A percentile compares a stretch with the other conserved stretches of the same genome.
Evolutionary conservation across 2,797 vertebrate species (phyloP).

Genomic region (Malacoctenus gilli): DNA sequence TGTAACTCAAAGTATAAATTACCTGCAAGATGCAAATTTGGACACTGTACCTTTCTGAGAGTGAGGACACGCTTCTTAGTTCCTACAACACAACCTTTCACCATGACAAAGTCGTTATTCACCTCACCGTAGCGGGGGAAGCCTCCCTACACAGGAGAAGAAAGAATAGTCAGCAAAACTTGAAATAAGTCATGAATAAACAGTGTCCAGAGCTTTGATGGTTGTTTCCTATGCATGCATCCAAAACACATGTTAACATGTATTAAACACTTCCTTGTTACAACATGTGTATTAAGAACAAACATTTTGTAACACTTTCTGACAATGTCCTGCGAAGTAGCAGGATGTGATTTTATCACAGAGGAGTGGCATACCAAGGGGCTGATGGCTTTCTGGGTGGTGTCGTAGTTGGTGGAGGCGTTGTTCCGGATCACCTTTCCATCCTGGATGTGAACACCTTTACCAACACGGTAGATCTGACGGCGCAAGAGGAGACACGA

Average conservation of each 20-base stretch:
- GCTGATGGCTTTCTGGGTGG: slow-evolving; percentile 88
- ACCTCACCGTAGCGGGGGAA: slow-evolving; percentile 92
- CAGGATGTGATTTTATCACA: too few relatives aligned
- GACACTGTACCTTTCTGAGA: slow-evolving; percentile 87
- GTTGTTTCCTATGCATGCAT: too few relatives aligned
- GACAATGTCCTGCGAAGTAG: too few relatives aligned
- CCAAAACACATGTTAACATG: too few relatives aligned
- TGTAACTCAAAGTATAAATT: too few relatives aligned
- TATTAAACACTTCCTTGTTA: too few relatives aligned
- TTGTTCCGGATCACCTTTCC: slow-evolving; percentile 91
- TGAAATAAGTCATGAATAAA: background rate
- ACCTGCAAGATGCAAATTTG: too few relatives aligned
- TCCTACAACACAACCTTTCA: slow-evolving; percentile 93
- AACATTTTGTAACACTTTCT: too few relatives aligned
- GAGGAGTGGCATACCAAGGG: slow-evolving; percentile 82
- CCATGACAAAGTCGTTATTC: slow-evolving; percentile 92
- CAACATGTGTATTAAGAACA: too few relatives aligned
- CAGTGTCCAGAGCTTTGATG: background rate
- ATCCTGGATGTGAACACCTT: slow-evolving; percentile 85
- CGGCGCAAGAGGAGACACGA: slow-evolving; percentile 10
- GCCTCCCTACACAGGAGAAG: slow-evolving; percentile 81
- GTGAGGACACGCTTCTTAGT: slow-evolving; percentile 91
- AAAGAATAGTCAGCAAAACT: background rate
- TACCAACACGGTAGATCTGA: slow-evolving; percentile 91
- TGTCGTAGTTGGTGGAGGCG: slow-evolving; percentile 88